Base-by-base conservation (phyloP, 2,888 invertebrate species). In the Agriopis leucophaearia region DNA sequence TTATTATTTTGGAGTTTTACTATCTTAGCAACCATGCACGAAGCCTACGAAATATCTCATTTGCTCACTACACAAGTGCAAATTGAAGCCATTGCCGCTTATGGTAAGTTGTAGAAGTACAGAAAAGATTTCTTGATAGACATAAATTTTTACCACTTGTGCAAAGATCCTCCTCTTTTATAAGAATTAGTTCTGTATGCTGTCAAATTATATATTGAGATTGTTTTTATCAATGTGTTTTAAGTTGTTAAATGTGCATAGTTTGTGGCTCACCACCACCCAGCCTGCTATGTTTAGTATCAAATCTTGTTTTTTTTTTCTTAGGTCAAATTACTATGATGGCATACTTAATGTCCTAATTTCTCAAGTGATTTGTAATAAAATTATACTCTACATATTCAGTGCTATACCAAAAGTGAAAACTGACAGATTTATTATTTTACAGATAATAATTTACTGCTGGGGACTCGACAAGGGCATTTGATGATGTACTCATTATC, bases 391-490 rank as follows among this genome's bases (percentile, higher is more conserved):
- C n/a, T n/a, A n/a, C n/a, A n/a, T n/a, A n/a, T n/a, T n/a, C n/a
- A n/a, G n/a, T n/a, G n/a, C n/a, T n/a, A n/a, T n/a, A n/a, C n/a
- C n/a, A n/a, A n/a, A 18, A 12, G 0, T 8, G 13, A 18, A 15
- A 13, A 12, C 13, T 13, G 5, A 35, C 12, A 4, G n/a, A 35
- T 36, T 35, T 4, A 38, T 47, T 8, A 18, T 68, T 55, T 72
- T 94, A 69, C 84, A 97, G 99, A 97, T 92, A 97, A 97, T 81
- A 97, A 97, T 88, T 94, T 99, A 36, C 92, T 99, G 67, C 95
- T 99, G 81, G 99, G 99, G 9, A 99, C 99, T 0, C 96, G 97
- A 73, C 98, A 98, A 86, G 99, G 99, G 0, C 97, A 98, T 87
- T 94, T 99, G 75, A 95, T 99, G 70, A 97, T 98, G 96, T 99